Evolutionary conservation across 2,888 invertebrate genomes (phyloP).

Genomic region (Empis stercorea): DNA sequence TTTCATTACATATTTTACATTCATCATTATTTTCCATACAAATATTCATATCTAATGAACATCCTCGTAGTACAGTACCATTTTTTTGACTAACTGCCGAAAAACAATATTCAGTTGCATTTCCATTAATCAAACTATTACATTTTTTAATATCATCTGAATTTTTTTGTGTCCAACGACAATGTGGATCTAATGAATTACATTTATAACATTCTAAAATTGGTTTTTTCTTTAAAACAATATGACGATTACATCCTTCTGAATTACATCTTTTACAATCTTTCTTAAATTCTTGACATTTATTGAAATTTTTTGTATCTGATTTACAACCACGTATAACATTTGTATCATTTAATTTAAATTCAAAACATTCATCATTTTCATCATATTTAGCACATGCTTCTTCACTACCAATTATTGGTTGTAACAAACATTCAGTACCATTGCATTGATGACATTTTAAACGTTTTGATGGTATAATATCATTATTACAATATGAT

Average conservation of each 20-base stretch:
- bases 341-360: slow-evolving; percentile 13
- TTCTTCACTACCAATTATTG: background rate
- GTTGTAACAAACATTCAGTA: slow-evolving; percentile 7
- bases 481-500: slow-evolving; percentile 23
- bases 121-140: background rate
- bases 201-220: slow-evolving; percentile 6
- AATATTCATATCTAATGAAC: slow-evolving; percentile 1
- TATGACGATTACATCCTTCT: background rate
- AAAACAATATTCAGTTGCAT: slow-evolving; percentile 2
- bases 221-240: background rate
- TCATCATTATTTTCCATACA: background rate
- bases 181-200: background rate
- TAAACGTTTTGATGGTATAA: slow-evolving; percentile 21
- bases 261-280: background rate
- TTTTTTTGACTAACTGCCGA: background rate
- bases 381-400: background rate
- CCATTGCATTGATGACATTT: slow-evolving; percentile 24
- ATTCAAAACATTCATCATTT: slow-evolving; percentile 21
- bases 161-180: slow-evolving; percentile 1
- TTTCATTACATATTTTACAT: background rate
- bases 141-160: background rate
- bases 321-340: slow-evolving; percentile 25
- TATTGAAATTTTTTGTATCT: slow-evolving; percentile 8
- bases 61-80: slow-evolving; percentile 3
- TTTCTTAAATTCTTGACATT: background rate